phyloP scores from a whole-genome alignment of 2,113 vertebrate species.

The Cyanoliseus patagonus region DNA sequence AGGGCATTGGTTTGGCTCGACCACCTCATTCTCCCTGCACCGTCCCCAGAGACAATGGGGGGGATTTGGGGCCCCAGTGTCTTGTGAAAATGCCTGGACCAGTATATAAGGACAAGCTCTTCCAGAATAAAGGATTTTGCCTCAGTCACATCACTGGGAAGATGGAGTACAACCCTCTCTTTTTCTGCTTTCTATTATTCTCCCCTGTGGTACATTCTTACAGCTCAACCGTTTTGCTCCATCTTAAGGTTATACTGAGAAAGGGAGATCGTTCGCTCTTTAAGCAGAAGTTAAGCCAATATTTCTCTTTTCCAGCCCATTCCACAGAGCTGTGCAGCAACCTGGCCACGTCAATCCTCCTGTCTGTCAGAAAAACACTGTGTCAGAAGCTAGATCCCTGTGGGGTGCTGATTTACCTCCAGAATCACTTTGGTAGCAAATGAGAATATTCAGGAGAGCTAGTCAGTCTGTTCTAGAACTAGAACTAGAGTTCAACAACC shows the following conservation, averaged over 20 bases:
- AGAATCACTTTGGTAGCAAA: background rate
- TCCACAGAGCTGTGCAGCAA: background rate
- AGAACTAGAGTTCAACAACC: background rate
- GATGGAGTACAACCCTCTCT: background rate
- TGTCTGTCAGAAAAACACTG: background rate
- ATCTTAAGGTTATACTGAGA: background rate
- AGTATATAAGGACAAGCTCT: accelerated
- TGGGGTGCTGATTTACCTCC: background rate
- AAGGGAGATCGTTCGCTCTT: background rate
- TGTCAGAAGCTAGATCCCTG: background rate
- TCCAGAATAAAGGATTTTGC: background rate
- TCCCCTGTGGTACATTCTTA: background rate
- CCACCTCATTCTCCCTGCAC: background rate
- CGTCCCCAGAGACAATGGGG: background rate
- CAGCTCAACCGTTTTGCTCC: background rate
- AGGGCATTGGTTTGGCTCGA: background rate
- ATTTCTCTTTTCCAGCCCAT: background rate
- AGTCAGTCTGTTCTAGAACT: background rate
- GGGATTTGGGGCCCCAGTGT: background rate
- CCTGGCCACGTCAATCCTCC: background rate
- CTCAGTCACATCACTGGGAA: background rate
- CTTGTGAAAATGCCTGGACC: background rate
- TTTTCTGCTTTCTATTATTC: background rate
- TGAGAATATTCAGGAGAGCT: background rate
- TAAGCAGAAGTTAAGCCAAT: background rate